Base-by-base conservation (phyloP, 2,113 vertebrate species). In the Eira barbara region DNA sequence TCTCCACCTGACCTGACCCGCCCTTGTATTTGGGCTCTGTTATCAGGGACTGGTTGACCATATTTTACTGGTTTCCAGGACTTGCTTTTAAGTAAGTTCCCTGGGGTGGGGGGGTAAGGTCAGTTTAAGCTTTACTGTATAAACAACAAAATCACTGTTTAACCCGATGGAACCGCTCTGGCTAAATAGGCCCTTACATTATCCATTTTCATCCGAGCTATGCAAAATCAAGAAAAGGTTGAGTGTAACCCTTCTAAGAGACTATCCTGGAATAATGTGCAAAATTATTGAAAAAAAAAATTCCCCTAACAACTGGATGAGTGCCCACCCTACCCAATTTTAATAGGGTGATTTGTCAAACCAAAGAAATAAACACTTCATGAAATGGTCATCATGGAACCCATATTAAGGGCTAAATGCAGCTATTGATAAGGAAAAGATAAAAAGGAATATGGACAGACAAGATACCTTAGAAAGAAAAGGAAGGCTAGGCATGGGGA, bases 211-310 rank as follows among this genome's bases (percentile, higher is more conserved):
- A 45, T 86, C 39, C 14, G 83, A 42, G 20, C 57, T 31, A n/a
- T 39, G 17, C 8, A 93, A 89, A 94, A 81, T 61, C 23, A 61
- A 80, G 34, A 69, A 94, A 95, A 57, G 4, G 0, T 6, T 31
- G 57, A 90, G 7, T 88, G 9, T 76, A 76, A 81, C 1, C 11
- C 31, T 93, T 83, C 18, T 80, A 74, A 91, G 89, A 95, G 69
- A 73, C 23, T 84, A 42, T 61, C 13, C 89, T 85, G 5, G 23
- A 82, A 85, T 34, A 80, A 10, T 45, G 10, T 31, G 4, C 2
- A 92, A 82, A 93, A 87, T 65, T 92, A 65, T n/a, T 82, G 65
- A 52, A 57, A 93, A 97, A 49, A 93, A 97, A 89, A 49, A 14
- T 39, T 89, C 7, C 7, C 4, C 20, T 52, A 59, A 59, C 11